phyloP scores from a whole-genome alignment of 2,888 invertebrate species.

The Disparrhopalites patrizii region DNA sequence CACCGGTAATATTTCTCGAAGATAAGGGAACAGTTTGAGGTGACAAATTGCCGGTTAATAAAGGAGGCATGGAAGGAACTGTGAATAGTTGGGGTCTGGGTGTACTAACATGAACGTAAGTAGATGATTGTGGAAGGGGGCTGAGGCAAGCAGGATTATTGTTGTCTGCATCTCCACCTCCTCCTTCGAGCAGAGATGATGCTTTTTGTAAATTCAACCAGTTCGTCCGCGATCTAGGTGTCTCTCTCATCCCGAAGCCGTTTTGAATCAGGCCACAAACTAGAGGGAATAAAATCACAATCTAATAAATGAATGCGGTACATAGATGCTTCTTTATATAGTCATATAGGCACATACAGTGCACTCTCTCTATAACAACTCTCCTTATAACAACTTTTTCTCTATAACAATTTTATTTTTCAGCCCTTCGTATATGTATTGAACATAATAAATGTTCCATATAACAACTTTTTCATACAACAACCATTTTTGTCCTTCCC shows the following conservation, averaged over 20 bases:
- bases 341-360: too few species aligned
- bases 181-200: not conserved
- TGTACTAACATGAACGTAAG: not conserved
- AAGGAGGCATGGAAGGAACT: too few species aligned
- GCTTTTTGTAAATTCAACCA: conserved; percentile 23
- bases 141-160: not conserved
- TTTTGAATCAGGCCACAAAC: conserved; percentile 22
- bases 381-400: too few species aligned
- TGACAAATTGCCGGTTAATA: not conserved
- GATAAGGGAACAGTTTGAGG: not conserved
- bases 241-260: conserved; percentile 15
- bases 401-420: too few species aligned
- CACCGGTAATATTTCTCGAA: too few species aligned
- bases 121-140: not conserved
- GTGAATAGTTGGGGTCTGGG: not conserved
- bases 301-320: not conserved
- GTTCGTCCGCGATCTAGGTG: not conserved
- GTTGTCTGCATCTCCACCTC: too few species aligned
- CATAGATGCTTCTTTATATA: not conserved
- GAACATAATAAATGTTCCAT: too few species aligned
- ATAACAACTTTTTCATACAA: too few species aligned
- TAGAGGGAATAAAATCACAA: not conserved
- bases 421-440: too few species aligned
- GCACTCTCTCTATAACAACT: too few species aligned
- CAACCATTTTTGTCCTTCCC: too few species aligned